phyloP scores from a whole-genome alignment of 2,888 invertebrate species.

The Taenaris catops region DNA sequence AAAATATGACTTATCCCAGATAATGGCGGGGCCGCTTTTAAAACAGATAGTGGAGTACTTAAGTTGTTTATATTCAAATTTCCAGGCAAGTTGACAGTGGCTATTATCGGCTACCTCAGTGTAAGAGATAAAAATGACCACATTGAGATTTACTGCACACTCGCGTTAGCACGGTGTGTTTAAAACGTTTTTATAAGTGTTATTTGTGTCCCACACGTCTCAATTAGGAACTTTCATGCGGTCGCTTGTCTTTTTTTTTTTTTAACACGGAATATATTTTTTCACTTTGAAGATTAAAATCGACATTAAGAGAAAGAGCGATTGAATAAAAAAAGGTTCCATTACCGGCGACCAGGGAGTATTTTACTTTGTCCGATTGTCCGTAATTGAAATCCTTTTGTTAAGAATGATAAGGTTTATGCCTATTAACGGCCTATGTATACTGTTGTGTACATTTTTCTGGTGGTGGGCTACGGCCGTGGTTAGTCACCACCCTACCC shows the following conservation, averaged over 20 bases:
- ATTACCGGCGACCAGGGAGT: too few relatives aligned
- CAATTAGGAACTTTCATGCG: conserved; percentile 57
- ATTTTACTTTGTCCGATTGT: too few relatives aligned
- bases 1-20: conserved; percentile 31
- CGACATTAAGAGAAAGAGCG: conserved; percentile 14
- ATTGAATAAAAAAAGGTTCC: too few relatives aligned
- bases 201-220: conserved; percentile 51
- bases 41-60: conserved; percentile 39
- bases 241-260: conserved; percentile 40
- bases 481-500: too few relatives aligned
- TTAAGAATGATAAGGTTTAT: too few relatives aligned
- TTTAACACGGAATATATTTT: conserved; percentile 15
- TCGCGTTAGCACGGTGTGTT: conserved; percentile 49
- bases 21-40: conserved; percentile 30
- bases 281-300: conserved; percentile 28
- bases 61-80: conserved; percentile 66
- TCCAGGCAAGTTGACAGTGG: conserved; percentile 52
- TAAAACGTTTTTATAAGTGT: conserved; percentile 44
- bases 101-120: conserved; percentile 64
- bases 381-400: too few relatives aligned
- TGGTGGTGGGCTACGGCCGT: too few relatives aligned
- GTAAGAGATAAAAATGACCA: conserved; percentile 58
- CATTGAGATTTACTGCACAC: conserved; percentile 71
- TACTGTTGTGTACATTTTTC: too few relatives aligned
- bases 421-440: too few relatives aligned